Evolutionary conservation across 2,113 vertebrate genomes (phyloP), one percentile per base, ranked within the genome.

Genomic region (Solea solea): DNA sequence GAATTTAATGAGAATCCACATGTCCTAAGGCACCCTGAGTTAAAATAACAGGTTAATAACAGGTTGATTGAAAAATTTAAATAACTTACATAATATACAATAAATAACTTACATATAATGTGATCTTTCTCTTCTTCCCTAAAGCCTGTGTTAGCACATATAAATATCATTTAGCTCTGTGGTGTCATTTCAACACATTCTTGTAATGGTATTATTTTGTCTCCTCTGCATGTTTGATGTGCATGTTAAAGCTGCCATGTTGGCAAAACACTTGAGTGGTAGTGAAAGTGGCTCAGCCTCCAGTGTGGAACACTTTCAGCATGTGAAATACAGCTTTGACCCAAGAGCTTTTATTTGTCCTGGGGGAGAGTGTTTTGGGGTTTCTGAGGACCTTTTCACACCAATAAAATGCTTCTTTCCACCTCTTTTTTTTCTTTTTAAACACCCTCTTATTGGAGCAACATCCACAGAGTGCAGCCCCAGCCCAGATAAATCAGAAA

Each of bases 311-410:
- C 74, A 53, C 82, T 76, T 75, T 80, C 73, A 78, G 79, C 72
- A 71, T 86, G 69, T 86, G 72, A 89, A 88, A 83, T 81, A 85
- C 72, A 57, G 80, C 78, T 71, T 69, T 84, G 83, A 88, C 87
- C 82, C 40, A 1, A 69, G 66, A 79, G 78, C 45, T 73, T 87
- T 92, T 83, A 88, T 84, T 72, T 64, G 80, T 80, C 84, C 69
- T 3, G 16, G 50, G 85, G 73, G 86, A 81, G 54, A 49, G 52
- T 67, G 76, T 84, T 82, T 80, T 53, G 80, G 71, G 63, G 67
- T 70, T 89, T 80, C 70, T 78, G 54, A 75, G 79, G 76, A 87
- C 81, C 83, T 88, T 86, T 84, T 87, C 83, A 86, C 83, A 87
- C 78, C 69, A 86, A 58, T 87, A 81, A 86, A 86, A 68, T 55